Evolutionary conservation across 2,888 invertebrate genomes (phyloP), one percentile per base, ranked within the genome.

Genomic region (Rhaphigaster nebulosa): DNA sequence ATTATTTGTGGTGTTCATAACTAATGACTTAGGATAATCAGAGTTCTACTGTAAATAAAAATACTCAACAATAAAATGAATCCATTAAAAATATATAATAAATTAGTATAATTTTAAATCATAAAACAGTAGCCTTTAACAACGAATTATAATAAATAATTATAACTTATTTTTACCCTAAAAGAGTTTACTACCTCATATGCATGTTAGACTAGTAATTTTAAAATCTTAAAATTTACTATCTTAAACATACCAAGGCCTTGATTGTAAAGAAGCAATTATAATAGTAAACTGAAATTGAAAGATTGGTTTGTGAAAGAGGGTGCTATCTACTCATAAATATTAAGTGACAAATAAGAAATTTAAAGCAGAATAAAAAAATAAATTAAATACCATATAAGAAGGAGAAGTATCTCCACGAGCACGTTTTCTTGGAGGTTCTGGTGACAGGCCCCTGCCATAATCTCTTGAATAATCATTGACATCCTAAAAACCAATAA

Each of bases 391-490:
- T 91, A 91, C 91, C 91, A 90, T 90, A 45, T 91, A 91, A 23
- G 88, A 41, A 26, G 91, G 88, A 18, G 92, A 91, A 29, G 80
- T 54, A 20, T 92, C 92, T 20, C 88, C 76, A 18, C 92, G 52
- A 20, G 89, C 89, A 29, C 92, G 54, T 76, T 92, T 92, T 34
- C 92, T 90, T 29, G 92, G 91, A 23, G 92, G 92, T 50, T 92
- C 92, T 87, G 92, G 92, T 1, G 92, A 92, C 45, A 87, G 5
- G 18, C 90, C 88, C 20, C 90, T 65, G 26, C 52, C 89, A 90
- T 91, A 90, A 52, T 91, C 91, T 84, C 91, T 87, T 8, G 91
- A 87, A 26, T 91, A 91, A 45, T 90, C 91, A 50, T 60, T 90
- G 52, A 90, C 90, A 12, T 90, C 90, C 90, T 90, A 38, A 52